Evolutionary conservation across 2,113 vertebrate species (phyloP).

Genomic region (Heterocephalus glaber): DNA sequence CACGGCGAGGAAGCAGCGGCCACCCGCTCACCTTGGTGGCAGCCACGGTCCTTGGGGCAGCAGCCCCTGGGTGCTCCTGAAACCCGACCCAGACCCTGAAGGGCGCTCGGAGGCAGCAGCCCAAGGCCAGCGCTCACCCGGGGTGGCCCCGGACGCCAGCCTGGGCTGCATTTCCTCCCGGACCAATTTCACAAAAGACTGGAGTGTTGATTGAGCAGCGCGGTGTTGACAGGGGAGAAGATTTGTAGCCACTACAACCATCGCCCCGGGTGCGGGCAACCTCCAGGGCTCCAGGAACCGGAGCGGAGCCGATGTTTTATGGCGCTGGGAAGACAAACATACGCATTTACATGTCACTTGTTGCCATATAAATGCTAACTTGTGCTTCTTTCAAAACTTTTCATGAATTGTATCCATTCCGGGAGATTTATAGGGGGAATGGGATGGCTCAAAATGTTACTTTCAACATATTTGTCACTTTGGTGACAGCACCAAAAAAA

Average conservation of each 20-base stretch:
- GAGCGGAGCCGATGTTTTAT: constrained; percentile 65
- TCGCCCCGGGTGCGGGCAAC: neutral
- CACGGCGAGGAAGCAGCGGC: accelerated
- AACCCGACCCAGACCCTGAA: accelerated
- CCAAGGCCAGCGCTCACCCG: neutral
- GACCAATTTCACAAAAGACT: constrained; percentile 81
- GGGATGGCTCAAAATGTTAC: constrained; percentile 83
- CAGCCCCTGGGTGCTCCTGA: neutral
- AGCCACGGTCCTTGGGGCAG: neutral
- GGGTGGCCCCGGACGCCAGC: neutral
- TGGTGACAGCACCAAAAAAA: constrained; percentile 84
- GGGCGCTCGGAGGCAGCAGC: neutral
- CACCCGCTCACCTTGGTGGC: accelerated
- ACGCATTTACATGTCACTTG: constrained; percentile 83
- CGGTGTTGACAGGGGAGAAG: constrained; percentile 71
- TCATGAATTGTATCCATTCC: constrained; percentile 86
- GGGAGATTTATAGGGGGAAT: constrained; percentile 85
- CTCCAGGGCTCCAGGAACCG: constrained; percentile 37
- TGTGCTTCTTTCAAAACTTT: constrained; percentile 88
- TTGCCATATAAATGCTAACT: constrained; percentile 85
- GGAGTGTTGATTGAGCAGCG: constrained; percentile 77
- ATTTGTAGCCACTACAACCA: constrained; percentile 80
- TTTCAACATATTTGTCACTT: constrained; percentile 88
- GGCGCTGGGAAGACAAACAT: constrained; percentile 73
- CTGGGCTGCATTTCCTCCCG: constrained; percentile 53